These are phyloP conservation scores for Trachymyrmex septentrionalis DNA, from an alignment of 1,140 invertebrate genomes.

Conservation along the genomic window DNA sequence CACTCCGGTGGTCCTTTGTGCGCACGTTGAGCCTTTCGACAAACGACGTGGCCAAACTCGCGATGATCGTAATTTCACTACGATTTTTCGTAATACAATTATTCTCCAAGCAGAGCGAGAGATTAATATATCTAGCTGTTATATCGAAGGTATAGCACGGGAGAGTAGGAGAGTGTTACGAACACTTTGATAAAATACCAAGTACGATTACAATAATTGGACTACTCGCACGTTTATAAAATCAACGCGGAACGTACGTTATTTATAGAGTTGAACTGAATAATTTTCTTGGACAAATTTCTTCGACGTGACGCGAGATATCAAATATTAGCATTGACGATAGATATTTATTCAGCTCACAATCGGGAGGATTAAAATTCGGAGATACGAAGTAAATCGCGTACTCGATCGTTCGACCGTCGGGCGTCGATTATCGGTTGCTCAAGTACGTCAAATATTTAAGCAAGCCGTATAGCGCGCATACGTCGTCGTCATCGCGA, in stretches of 20 bases:
- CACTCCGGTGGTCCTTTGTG: slow-evolving; percentile 82
- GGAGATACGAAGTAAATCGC: slow-evolving; percentile 11
- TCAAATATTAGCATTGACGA: neutral
- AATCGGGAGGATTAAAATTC: slow-evolving; percentile 27
- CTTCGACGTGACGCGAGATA: neutral
- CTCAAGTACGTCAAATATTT: slow-evolving; percentile 48
- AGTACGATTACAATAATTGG: neutral
- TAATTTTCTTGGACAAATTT: neutral
- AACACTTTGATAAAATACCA: neutral
- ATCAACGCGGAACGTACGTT: neutral
- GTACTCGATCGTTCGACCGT: slow-evolving; percentile 16
- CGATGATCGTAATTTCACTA: slow-evolving; percentile 1
- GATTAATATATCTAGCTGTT: neutral
- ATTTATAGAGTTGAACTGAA: neutral
- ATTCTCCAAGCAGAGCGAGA: neutral
- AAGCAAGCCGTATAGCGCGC: slow-evolving; percentile 36
- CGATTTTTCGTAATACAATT: slow-evolving; percentile 22
- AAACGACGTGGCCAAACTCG: slow-evolving; percentile 36
- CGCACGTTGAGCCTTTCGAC: slow-evolving; percentile 48
- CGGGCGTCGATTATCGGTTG: slow-evolving; percentile 38
- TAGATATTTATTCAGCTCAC: neutral
- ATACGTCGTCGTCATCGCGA: slow-evolving; percentile 34
- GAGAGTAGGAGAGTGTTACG: neutral
- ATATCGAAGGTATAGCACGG: neutral
- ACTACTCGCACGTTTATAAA: neutral